Evolutionary conservation across 2,797 vertebrate species (phyloP).

Genomic region (Acanthopagrus latus): DNA sequence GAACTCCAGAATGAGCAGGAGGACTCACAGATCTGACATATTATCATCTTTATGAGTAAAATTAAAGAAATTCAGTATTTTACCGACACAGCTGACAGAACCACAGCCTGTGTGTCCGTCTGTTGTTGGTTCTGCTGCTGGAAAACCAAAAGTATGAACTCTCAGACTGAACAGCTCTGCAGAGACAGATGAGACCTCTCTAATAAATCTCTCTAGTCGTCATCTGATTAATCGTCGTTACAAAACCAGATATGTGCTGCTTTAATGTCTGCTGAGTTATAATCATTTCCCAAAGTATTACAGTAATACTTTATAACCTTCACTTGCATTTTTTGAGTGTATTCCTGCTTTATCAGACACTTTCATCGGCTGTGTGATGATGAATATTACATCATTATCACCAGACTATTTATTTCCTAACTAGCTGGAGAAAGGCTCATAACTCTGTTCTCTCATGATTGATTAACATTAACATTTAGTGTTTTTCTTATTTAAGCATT

Average conservation of each 20-base stretch:
- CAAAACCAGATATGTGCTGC: too few species aligned
- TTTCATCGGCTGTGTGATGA: neutral
- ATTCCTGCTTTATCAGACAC: neutral
- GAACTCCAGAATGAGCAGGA: neutral
- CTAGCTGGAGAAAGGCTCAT: neutral
- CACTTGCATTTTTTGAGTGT: neutral
- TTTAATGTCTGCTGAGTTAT: too few species aligned
- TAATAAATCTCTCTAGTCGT: too few species aligned
- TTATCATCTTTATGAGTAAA: neutral
- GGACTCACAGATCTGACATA: neutral
- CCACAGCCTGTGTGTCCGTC: too few species aligned
- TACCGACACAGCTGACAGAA: too few species aligned
- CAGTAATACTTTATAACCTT: neutral
- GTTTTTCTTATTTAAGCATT: slow-evolving; percentile 34
- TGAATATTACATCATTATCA: slow-evolving; percentile 15
- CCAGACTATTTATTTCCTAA: slow-evolving; percentile 2
- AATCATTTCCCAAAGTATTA: neutral
- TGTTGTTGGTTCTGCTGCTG: too few species aligned
- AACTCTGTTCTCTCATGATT: neutral
- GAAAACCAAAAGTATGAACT: too few species aligned
- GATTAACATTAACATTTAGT: slow-evolving; percentile 31
- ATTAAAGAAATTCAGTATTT: too few species aligned
- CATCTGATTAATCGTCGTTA: too few species aligned
- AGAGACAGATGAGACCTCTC: too few species aligned
- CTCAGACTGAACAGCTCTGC: too few species aligned